Conservation (phyloP, 2,113 vertebrate genomes). For the Hepsetus odoe region DNA sequence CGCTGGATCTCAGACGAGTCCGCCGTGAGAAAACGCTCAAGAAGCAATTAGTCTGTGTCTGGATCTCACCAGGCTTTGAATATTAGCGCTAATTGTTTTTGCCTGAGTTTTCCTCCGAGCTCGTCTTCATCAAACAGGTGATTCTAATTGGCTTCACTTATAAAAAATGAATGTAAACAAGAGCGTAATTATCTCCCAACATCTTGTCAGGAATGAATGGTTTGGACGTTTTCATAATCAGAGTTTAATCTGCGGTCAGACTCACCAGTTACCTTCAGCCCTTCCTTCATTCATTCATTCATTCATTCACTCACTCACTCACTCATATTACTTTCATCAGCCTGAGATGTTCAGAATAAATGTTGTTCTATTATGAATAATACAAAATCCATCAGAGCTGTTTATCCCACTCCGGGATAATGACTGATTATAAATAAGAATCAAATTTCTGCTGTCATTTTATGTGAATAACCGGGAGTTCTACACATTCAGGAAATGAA, state of each 20-base stretch:
- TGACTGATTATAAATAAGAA: no score
- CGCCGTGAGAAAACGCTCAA: not conserved
- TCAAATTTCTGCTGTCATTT: no score
- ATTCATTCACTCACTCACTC: no score
- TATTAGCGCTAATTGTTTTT: not conserved
- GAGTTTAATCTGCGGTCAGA: not conserved
- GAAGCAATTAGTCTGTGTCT: not conserved
- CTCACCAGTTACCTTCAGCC: not conserved
- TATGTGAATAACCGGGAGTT: no score
- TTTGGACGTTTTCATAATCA: slow-evolving; percentile 9
- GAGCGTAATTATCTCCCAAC: not conserved
- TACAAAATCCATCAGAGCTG: no score
- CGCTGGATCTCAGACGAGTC: not conserved
- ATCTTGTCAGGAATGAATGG: not conserved
- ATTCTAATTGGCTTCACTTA: not conserved
- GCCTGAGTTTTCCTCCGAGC: not conserved
- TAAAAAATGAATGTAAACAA: not conserved
- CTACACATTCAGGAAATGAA: no score
- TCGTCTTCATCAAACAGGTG: not conserved
- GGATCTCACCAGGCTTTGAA: not conserved
- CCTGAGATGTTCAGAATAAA: not conserved
- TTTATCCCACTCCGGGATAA: no score
- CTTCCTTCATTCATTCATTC: not conserved
- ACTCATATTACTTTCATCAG: not conserved
- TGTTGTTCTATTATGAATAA: no score